A percentile compares a stretch with the other conserved stretches of the same genome.
phyloP scores from a whole-genome alignment of 2,113 vertebrate species.

The Stegostoma tigrinum region DNA sequence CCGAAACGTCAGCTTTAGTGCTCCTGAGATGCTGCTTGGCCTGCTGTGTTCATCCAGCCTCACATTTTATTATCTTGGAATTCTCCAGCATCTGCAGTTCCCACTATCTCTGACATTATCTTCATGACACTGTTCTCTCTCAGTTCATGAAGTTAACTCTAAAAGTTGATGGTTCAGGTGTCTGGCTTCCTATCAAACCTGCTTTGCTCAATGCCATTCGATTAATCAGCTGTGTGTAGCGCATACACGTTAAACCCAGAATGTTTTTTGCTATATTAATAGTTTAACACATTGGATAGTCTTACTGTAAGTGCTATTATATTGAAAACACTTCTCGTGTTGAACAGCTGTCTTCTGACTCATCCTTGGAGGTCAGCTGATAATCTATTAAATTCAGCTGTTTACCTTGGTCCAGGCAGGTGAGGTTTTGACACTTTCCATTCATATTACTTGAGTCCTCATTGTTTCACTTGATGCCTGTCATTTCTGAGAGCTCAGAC shows the following conservation, averaged over 20 bases:
- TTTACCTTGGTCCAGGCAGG: not conserved
- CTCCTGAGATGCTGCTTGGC: too few species aligned
- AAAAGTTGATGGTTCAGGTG: not conserved
- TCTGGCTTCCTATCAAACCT: not conserved
- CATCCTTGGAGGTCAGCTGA: not conserved
- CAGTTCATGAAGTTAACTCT: not conserved
- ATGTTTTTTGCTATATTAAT: not conserved
- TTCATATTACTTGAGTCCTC: not conserved
- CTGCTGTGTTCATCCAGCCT: too few species aligned
- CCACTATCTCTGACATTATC: too few species aligned
- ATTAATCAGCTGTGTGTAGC: not conserved
- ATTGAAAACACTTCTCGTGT: not conserved
- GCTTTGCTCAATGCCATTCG: not conserved
- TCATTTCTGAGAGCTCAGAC: not conserved
- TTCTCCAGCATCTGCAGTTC: too few species aligned
- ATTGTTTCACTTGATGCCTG: fast-evolving
- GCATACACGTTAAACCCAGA: not conserved
- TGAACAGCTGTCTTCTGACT: not conserved
- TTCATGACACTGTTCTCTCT: not conserved
- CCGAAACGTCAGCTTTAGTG: too few species aligned
- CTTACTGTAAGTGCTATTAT: not conserved
- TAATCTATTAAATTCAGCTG: not conserved
- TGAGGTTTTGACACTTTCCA: not conserved
- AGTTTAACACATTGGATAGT: not conserved
- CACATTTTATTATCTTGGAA: too few species aligned